A percentile compares a stretch with the other conserved stretches of the same genome.
phyloP scores from a whole-genome alignment of 1,140 invertebrate species.

The Atta cephalotes region DNA sequence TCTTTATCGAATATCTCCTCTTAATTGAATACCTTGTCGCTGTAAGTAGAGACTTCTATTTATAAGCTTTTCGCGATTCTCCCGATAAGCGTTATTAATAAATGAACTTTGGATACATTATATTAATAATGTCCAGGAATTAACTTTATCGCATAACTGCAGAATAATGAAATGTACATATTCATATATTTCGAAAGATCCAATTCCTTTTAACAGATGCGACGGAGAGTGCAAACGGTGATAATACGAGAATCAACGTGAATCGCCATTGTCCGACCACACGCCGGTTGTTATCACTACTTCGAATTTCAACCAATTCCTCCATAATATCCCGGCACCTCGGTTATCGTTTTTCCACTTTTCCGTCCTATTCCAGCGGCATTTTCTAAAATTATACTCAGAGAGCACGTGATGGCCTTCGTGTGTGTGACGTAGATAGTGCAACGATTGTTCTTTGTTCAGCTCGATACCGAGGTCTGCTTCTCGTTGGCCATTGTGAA shows the following conservation, averaged over 20 bases:
- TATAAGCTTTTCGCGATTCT: constrained; percentile 35
- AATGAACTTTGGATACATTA: constrained; percentile 21
- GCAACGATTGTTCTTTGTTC: constrained; percentile 63
- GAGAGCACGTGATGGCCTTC: constrained; percentile 59
- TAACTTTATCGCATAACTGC: background rate
- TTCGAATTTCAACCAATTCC: constrained; percentile 36
- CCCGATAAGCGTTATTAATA: constrained; percentile 30
- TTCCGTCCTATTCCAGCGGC: constrained; percentile 59
- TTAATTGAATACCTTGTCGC: constrained; percentile 37
- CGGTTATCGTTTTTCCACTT: constrained; percentile 62
- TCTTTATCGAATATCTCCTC: constrained; percentile 35
- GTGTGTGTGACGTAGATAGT: constrained; percentile 59
- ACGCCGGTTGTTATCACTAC: constrained; percentile 49
- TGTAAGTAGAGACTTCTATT: constrained; percentile 1
- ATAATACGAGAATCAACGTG: constrained; percentile 13
- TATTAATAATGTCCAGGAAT: constrained; percentile 25
- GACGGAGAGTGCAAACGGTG: background rate
- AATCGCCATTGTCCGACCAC: constrained; percentile 37
- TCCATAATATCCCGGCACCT: constrained; percentile 28
- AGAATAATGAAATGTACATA: background rate
- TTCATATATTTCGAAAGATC: background rate
- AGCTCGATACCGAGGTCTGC: constrained; percentile 57
- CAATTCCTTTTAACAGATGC: background rate
- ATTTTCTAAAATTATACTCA: constrained; percentile 62
- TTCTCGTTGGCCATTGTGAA: constrained; percentile 25